Evolutionary conservation across 2,888 invertebrate species (phyloP).

Genomic region (Camptogramma bilineatum): DNA sequence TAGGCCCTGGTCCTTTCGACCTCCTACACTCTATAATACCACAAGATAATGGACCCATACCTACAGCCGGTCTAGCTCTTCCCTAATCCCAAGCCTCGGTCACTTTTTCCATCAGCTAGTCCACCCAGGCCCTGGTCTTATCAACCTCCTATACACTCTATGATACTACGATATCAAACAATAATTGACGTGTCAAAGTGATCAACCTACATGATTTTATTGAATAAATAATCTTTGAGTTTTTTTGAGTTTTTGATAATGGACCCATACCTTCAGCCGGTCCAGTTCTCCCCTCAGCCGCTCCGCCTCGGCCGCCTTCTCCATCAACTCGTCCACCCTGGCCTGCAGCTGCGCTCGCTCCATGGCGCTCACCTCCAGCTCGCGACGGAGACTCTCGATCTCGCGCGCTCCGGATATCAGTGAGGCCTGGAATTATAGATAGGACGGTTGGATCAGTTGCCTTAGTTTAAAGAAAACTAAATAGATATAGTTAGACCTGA

Average conservation of each 20-base stretch:
- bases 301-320: slow-evolving; percentile 88
- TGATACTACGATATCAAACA: too few relatives aligned
- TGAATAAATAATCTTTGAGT: too few relatives aligned
- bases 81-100: slow-evolving; percentile 88
- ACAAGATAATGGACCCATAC: slow-evolving; percentile 60
- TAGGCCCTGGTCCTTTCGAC: too few relatives aligned
- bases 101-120: slow-evolving; percentile 87
- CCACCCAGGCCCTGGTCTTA: slow-evolving; percentile 83
- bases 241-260: too few relatives aligned
- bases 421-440: slow-evolving; percentile 61
- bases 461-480: too few relatives aligned
- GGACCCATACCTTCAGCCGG: slow-evolving; percentile 86
- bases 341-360: slow-evolving; percentile 88
- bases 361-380: slow-evolving; percentile 87
- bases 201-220: too few relatives aligned
- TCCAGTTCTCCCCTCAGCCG: slow-evolving; percentile 88
- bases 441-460: too few relatives aligned
- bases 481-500: too few relatives aligned
- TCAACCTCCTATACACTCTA: too few relatives aligned
- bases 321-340: slow-evolving; percentile 86
- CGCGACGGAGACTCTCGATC: slow-evolving; percentile 87
- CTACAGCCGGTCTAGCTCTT: slow-evolving; percentile 89
- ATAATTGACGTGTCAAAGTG: too few relatives aligned
- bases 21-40: too few relatives aligned
- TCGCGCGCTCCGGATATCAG: slow-evolving; percentile 83